A percentile compares a stretch with the other conserved stretches of the same genome.
These are phyloP conservation scores for Nudaria mundana DNA, from an alignment of 2,888 invertebrate genomes.

Conservation along the genomic window DNA sequence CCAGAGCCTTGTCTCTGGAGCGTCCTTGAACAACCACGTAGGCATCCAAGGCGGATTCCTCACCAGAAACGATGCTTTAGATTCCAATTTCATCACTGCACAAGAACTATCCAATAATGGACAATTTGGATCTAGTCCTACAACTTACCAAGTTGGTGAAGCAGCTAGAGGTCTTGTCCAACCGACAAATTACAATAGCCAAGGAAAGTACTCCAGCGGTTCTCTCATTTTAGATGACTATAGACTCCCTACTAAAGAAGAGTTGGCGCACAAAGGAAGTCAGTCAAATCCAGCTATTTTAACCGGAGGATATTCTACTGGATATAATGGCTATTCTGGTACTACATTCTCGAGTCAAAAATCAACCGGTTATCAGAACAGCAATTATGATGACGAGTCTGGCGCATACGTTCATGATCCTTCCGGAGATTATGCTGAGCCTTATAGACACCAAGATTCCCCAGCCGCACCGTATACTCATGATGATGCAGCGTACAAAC, in stretches of 20 bases:
- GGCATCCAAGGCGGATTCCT: slow-evolving; percentile 70
- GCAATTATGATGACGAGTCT: slow-evolving; percentile 53
- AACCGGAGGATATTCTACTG: slow-evolving; percentile 9
- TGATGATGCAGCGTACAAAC: slow-evolving; percentile 50
- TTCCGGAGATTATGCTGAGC: slow-evolving; percentile 66
- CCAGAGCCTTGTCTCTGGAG: slow-evolving; percentile 70
- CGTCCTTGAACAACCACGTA: slow-evolving; percentile 65
- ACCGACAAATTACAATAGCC: slow-evolving; percentile 51
- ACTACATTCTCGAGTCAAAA: slow-evolving; percentile 21
- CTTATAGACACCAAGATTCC: slow-evolving; percentile 64
- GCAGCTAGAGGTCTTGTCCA: slow-evolving; percentile 52
- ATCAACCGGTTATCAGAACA: slow-evolving; percentile 37
- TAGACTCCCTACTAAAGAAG: slow-evolving; percentile 53
- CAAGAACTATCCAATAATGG: slow-evolving; percentile 55
- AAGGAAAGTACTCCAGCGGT: slow-evolving; percentile 61
- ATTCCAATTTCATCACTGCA: slow-evolving; percentile 65
- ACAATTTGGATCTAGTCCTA: slow-evolving; percentile 23
- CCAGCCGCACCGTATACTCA: slow-evolving; percentile 62
- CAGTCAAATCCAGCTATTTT: slow-evolving; percentile 7
- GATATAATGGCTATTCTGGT: slow-evolving; percentile 20
- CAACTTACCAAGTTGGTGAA: slow-evolving; percentile 39
- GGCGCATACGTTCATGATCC: slow-evolving; percentile 75
- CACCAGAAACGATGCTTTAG: slow-evolving; percentile 51
- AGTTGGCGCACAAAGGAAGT: slow-evolving; percentile 25
- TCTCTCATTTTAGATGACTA: slow-evolving; percentile 71